Evolutionary conservation across 2,888 invertebrate species (phyloP), one percentile per base, ranked within the genome.

Genomic region (Argyresthia goedartella): DNA sequence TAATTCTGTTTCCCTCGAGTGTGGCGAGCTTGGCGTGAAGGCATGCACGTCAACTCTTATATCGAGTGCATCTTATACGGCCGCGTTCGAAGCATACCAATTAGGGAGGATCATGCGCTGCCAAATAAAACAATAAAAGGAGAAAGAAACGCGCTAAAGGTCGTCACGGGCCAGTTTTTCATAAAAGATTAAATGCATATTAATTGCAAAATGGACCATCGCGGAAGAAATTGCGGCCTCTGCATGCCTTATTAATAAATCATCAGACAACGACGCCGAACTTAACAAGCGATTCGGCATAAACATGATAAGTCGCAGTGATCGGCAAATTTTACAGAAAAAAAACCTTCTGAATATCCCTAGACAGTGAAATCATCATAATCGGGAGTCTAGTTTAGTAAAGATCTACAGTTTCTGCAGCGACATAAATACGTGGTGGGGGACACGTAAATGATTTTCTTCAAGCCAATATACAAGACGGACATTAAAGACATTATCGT

Each of bases 401-500:
- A 25, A 25, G 25, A 39, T 39, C n/a, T 3, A 39, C 39, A 11
- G 10, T 39, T 39, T 39, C 39, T n/a, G 39, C n/a, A 11, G 39
- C n/a, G 39, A 39, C n/a, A 39, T 39, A 4, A 35, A 49, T 42
- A 42, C 47, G 36, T 55, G 57, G 42, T 50, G 35, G 58, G 56
- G 62, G 67, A 65, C 65, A 63, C 61, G 65, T 68, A 72, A 74
- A 72, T 64, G 69, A 69, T 71, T 73, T 69, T 66, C 69, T 62
- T 60, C 60, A 63, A 64, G 65, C 66, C 67, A 69, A 66, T 69
- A 69, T 66, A 70, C 66, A 67, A 64, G 68, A 62, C 68, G 62
- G 68, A 67, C 73, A 79, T 81, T 78, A 77, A 80, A 74, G 63
- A 72, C 73, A 78, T 79, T 81, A 81, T 78, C 81, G 67, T 71